Evolutionary conservation across 2,113 vertebrate genomes (phyloP).

Genomic region (Corythaixoides concolor): DNA sequence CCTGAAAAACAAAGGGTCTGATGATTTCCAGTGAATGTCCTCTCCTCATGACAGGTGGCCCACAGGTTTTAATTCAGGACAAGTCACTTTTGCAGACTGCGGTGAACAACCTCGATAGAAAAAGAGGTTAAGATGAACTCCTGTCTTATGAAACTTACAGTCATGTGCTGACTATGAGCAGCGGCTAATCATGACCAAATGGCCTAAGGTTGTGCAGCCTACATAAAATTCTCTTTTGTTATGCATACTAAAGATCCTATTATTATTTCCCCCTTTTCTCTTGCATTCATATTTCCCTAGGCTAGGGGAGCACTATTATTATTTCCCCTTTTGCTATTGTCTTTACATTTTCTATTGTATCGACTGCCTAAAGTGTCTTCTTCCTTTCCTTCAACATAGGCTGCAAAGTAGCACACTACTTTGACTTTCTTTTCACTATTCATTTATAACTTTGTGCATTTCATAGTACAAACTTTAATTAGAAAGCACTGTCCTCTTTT

Average conservation of each 20-base stretch:
- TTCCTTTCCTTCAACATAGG: not conserved
- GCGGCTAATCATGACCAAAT: not conserved
- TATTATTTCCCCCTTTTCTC: slow-evolving; percentile 39
- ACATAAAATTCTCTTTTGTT: slow-evolving; percentile 39
- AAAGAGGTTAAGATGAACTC: not conserved
- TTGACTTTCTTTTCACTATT: not conserved
- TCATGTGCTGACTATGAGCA: not conserved
- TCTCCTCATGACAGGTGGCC: not conserved
- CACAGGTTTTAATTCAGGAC: not conserved
- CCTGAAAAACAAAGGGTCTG: not conserved
- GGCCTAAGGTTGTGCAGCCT: not conserved
- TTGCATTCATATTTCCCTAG: slow-evolving; percentile 30
- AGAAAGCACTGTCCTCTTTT: not conserved
- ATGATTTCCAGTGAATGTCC: not conserved
- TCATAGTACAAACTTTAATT: not conserved
- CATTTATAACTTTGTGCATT: not conserved
- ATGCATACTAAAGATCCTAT: slow-evolving; percentile 10
- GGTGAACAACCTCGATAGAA: not conserved
- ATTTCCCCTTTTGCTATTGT: slow-evolving; percentile 7
- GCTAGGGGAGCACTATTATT: not conserved
- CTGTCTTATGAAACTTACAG: not conserved
- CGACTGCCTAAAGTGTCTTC: not conserved
- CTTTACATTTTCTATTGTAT: not conserved
- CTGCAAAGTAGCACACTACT: not conserved
- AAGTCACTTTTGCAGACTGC: not conserved